Evolutionary conservation across 2,797 vertebrate species (phyloP).

Genomic region (Morus bassanus): DNA sequence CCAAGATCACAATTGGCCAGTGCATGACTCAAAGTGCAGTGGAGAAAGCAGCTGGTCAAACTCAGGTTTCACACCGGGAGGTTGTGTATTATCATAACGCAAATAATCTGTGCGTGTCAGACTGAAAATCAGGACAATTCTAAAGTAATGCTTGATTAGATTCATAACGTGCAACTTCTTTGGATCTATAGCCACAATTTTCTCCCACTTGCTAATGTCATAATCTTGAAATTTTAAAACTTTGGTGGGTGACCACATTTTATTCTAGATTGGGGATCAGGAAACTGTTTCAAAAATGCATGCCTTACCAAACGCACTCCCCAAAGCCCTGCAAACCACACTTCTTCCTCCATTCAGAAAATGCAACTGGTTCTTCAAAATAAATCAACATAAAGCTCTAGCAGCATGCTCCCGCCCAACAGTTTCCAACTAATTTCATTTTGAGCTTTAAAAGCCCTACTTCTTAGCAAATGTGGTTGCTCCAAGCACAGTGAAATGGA

Average conservation of each 20-base stretch:
- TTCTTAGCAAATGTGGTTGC: constrained; percentile 29
- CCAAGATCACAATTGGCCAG: constrained; percentile 15
- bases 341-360: constrained; percentile 25
- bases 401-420: constrained; percentile 64
- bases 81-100: background rate
- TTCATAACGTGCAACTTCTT: background rate
- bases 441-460: background rate
- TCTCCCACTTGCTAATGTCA: background rate
- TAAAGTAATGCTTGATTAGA: background rate
- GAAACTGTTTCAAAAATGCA: constrained; percentile 28
- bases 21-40: background rate
- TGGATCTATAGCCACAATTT: constrained; percentile 21
- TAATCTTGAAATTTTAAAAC: background rate
- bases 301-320: constrained; percentile 10
- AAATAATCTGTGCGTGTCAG: background rate
- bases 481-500: constrained; percentile 70
- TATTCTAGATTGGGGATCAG: background rate
- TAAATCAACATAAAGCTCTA: constrained; percentile 27
- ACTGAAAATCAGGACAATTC: background rate
- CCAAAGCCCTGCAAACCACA: constrained; percentile 23
- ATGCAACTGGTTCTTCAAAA: constrained; percentile 49
- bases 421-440: background rate
- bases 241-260: background rate
- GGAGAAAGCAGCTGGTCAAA: background rate
- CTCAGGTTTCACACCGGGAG: constrained; percentile 1